Evolutionary conservation across 2,888 invertebrate species (phyloP), one percentile per base, ranked within the genome.

Genomic region (Chouioia cunea): DNA sequence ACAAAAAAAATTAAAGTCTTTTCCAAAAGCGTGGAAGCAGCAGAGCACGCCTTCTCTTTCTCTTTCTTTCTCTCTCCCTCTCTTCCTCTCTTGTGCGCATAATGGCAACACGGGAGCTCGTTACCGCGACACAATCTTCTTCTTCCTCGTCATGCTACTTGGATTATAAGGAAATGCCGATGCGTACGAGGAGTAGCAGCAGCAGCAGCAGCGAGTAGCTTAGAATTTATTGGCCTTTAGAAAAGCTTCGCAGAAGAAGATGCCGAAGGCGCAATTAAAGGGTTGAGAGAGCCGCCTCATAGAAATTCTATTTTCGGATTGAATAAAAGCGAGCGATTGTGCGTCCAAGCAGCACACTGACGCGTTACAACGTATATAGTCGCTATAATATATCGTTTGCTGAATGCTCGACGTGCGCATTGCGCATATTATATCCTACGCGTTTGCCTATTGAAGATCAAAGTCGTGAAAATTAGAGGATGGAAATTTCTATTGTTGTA

Each of bases 51-150:
- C 20, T 52, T 14, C 48, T 16, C 4, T 16, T 12, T 48, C 4
- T n/a, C n/a, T n/a, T 4, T 46, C 58, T 46, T 44, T 57, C 43
- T 57, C 43, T 36, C 57, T 18, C 23, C 44, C 36, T 53, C n/a
- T 36, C 36, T 36, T 36, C 6, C 20, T 47, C 46, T 56, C 27
- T 16, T 56, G 27, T 6, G 15, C 52, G 52, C 52, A 18, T 18
- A 50, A 20, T 20, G 79, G 79, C 79, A 78, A 79, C 82, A 82
- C 79, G 82, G 80, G 79, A 81, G 80, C 83, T 83, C 82, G 84
- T 84, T 84, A 84, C 82, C 77, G 77, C 76, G 77, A 79, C 77
- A 79, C 76, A 77, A 77, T 73, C 76, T 75, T 73, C 65, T 77
- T 76, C 74, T 46, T 18, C 43, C 68, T 62, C 70, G 63, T 65